phyloP scores from a whole-genome alignment of 2,797 vertebrate genomes.

The Rhynchotus rufescens region DNA sequence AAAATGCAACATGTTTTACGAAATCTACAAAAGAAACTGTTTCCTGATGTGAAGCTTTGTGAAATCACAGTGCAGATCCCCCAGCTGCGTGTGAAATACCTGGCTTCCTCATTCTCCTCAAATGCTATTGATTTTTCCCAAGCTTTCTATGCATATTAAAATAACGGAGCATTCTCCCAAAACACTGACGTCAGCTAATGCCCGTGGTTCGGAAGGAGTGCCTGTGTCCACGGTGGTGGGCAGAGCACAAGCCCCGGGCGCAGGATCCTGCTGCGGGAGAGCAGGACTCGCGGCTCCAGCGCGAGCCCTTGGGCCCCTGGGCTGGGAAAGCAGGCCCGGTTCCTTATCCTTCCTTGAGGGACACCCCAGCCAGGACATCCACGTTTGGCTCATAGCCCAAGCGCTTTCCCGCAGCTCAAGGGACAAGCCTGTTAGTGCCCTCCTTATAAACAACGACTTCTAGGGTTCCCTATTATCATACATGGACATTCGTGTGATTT shows the following conservation, averaged over 20 bases:
- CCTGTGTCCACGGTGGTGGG: too few relatives aligned
- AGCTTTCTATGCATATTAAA: not conserved
- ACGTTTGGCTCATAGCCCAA: not conserved
- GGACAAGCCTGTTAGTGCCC: accelerated
- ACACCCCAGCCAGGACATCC: not conserved
- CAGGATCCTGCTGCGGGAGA: not conserved
- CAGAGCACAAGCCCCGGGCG: not conserved
- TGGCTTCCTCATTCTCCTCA: not conserved
- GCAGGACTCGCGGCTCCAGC: not conserved
- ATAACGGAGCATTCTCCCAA: not conserved
- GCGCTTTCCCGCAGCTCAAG: not conserved
- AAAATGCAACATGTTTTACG: not conserved
- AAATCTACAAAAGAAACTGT: not conserved
- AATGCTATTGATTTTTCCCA: not conserved
- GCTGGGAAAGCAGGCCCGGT: not conserved
- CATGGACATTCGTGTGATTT: not conserved
- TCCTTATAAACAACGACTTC: accelerated
- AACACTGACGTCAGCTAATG: not conserved
- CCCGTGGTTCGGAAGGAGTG: not conserved
- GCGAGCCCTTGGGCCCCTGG: not conserved
- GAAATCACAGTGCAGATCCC: not conserved
- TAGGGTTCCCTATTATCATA: accelerated
- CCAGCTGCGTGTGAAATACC: not conserved
- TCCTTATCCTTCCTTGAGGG: accelerated
- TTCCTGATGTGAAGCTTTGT: not conserved